Base-by-base conservation (phyloP, 2,888 invertebrate species). In the Dascillus cervinus region DNA sequence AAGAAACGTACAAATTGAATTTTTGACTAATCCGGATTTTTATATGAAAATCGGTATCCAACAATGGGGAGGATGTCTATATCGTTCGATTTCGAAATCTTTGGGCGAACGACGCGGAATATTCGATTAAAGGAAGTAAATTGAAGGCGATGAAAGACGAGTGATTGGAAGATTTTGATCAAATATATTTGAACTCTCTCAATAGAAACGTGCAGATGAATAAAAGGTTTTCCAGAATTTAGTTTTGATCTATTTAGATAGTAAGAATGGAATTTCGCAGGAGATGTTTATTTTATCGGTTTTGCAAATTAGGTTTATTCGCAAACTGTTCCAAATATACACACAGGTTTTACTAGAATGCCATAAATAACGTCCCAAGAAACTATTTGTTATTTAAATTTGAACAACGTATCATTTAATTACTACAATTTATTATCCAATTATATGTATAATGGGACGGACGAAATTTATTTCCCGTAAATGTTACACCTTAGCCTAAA, bases 121-220 rank as follows among this genome's bases (percentile, higher is more conserved):
- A 59, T 56, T 59, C 56, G 56, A 59, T 58, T 55, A 55, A 57
- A 53, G 52, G 52, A 53, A 55, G 51, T 53, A 55, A 56, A 55
- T 57, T 48, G 57, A 47, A 53, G 41, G 46, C 52, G 52, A 53
- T 56, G 57, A 57, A 55, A 55, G 50, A 49, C 41, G 48, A 49
- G 41, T 50, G 50, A 51, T 53, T 52, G 49, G 47, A 49, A 44
- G 43, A 55, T 55, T 57, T 55, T 52, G 54, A 53, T 56, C 53
- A 52, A 56, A 54, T 58, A 54, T 53, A 52, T 56, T 54, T 53
- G 55, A 55, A 52, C 50, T 52, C 41, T 37, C 41, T 33, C 36
- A 44, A 37, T 32, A 29, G 29, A 23, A 32, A 37, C 29, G 13
- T 10, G 9, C 10, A 13, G 26, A 28, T 24, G 32, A 4, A 17